A percentile compares a stretch with the other conserved stretches of the same genome.
These are phyloP conservation scores for Ciconia maguari DNA, from an alignment of 2,113 vertebrate genomes.

Conservation along the genomic window DNA sequence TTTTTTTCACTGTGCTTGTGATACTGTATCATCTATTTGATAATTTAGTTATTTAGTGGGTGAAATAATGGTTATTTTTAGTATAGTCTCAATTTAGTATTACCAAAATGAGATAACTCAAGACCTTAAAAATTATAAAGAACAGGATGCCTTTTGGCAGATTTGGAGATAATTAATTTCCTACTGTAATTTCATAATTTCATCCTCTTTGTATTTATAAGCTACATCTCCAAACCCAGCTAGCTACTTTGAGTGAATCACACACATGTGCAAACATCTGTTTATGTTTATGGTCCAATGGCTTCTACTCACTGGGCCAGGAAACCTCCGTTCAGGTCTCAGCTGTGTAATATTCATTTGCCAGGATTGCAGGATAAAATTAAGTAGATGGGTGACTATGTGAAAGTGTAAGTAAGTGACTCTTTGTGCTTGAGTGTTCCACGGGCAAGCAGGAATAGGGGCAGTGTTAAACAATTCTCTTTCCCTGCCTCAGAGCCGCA, in stretches of 20 bases:
- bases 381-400: background rate
- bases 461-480: background rate
- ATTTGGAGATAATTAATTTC: background rate
- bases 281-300: background rate
- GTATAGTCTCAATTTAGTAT: background rate
- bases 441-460: background rate
- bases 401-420: background rate
- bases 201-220: background rate
- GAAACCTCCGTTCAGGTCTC: background rate
- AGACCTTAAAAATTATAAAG: background rate
- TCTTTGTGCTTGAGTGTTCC: background rate
- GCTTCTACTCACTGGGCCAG: background rate
- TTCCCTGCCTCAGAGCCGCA: background rate
- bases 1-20: background rate
- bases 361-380: background rate
- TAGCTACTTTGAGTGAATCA: background rate
- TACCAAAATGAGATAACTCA: background rate
- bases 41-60: background rate
- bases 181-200: background rate
- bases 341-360: background rate
- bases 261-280: conserved; percentile 5
- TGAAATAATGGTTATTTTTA: background rate
- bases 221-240: background rate
- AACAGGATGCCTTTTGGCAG: background rate
- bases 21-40: background rate